A percentile compares a stretch with the other conserved stretches of the same genome.
These are phyloP conservation scores for Rhinopithecus roxellana DNA, from an alignment of 2,113 vertebrate species.

Conservation along the genomic window DNA sequence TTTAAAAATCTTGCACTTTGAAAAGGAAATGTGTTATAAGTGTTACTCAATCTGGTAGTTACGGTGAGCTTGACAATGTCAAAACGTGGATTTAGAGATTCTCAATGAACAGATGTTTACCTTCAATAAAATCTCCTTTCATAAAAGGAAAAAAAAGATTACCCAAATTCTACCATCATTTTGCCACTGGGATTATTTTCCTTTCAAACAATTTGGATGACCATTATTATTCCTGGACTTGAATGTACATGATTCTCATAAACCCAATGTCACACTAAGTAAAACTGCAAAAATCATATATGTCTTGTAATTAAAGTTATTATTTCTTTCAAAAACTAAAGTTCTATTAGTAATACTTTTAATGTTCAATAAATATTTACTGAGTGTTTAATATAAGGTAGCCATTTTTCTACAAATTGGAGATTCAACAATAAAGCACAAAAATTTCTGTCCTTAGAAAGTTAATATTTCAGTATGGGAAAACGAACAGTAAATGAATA, in stretches of 20 bases:
- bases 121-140: constrained; percentile 43
- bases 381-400: not conserved
- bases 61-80: not conserved
- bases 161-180: not conserved
- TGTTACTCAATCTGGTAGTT: constrained; percentile 62
- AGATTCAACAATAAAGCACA: constrained; percentile 14
- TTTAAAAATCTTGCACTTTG: constrained; percentile 56
- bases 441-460: not conserved
- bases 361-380: constrained; percentile 47
- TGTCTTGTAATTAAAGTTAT: constrained; percentile 30
- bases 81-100: constrained; percentile 42
- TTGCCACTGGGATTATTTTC: constrained; percentile 35
- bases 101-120: constrained; percentile 29
- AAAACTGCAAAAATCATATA: constrained; percentile 46
- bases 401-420: not conserved
- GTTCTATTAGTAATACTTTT: not conserved
- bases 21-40: constrained; percentile 47
- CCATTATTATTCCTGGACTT: constrained; percentile 8
- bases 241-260: constrained; percentile 13
- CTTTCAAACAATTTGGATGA: constrained; percentile 12
- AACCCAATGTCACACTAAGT: constrained; percentile 17
- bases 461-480: not conserved
- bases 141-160: not conserved
- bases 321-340: constrained; percentile 40
- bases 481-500: not conserved